Conservation (phyloP, 2,888 invertebrate species). For the Ceriagrion tenellum region DNA sequence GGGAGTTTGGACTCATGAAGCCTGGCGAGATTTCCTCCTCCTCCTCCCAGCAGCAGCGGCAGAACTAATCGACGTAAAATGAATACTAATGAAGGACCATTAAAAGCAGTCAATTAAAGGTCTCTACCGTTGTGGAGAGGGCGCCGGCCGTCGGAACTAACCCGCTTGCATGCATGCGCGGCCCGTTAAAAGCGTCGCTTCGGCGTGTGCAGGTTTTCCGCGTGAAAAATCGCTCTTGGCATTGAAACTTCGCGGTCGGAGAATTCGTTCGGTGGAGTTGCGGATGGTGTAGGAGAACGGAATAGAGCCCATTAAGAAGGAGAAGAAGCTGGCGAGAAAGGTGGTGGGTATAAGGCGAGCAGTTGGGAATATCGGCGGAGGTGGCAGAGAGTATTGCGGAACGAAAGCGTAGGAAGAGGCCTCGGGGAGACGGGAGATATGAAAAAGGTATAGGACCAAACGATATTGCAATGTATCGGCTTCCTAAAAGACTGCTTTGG, state of each 20-base stretch:
- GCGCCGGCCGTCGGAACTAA: neutral
- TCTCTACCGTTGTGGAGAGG: neutral
- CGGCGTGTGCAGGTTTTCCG: neutral
- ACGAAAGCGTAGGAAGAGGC: neutral
- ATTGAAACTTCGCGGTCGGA: neutral
- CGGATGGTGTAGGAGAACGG: neutral
- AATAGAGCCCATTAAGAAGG: neutral
- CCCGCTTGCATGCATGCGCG: neutral
- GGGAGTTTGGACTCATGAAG: neutral
- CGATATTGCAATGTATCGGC: no score
- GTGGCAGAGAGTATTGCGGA: neutral
- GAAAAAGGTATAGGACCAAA: no score
- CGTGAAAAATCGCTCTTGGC: neutral
- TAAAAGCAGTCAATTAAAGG: constrained; percentile 13
- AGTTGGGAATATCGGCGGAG: no score
- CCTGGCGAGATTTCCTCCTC: constrained; percentile 58
- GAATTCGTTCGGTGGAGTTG: neutral
- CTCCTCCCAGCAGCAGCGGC: neutral
- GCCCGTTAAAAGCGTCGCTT: constrained; percentile 10
- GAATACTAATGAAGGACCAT: neutral
- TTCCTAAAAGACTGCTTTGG: no score
- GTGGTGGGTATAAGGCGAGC: neutral
- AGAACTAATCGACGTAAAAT: constrained; percentile 32
- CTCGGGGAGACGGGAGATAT: no score
- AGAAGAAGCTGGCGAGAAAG: neutral